Conservation (phyloP, 2,797 vertebrate genomes). For the Leucoraja ocellata region DNA sequence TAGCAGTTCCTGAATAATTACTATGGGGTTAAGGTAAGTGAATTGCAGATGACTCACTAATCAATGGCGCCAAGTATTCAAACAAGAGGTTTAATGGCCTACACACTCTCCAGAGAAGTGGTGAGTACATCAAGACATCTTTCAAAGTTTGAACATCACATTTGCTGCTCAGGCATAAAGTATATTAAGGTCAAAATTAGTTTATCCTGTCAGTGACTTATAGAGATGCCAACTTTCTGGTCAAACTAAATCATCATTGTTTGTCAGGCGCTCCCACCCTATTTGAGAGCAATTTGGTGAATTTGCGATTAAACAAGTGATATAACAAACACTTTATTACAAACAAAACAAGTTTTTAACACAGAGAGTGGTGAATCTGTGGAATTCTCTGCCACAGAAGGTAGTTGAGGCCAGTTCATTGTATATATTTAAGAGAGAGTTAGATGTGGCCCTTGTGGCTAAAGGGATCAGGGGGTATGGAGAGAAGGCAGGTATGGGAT, state of each 20-base stretch:
- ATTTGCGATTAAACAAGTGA: neutral
- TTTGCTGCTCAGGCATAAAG: neutral
- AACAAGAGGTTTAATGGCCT: slow-evolving; percentile 27
- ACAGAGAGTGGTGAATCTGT: too few relatives aligned
- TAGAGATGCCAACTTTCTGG: neutral
- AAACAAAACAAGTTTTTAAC: too few relatives aligned
- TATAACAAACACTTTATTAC: too few relatives aligned
- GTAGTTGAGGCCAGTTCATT: too few relatives aligned
- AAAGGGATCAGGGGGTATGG: too few relatives aligned
- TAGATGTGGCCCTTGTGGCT: too few relatives aligned
- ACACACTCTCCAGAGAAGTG: neutral
- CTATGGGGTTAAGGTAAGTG: slow-evolving; percentile 14
- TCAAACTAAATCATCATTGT: neutral
- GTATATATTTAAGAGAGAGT: too few relatives aligned
- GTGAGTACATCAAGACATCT: slow-evolving; percentile 16
- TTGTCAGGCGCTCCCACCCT: neutral
- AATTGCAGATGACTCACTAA: slow-evolving; percentile 31
- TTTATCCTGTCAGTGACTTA: neutral
- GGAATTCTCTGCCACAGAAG: too few relatives aligned
- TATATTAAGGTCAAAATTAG: slow-evolving; percentile 28
- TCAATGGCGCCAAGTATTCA: slow-evolving; percentile 31
- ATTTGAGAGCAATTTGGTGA: neutral
- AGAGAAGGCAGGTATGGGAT: too few relatives aligned
- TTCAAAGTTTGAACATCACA: slow-evolving; percentile 24
- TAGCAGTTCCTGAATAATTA: slow-evolving; percentile 36